Evolutionary conservation across 2,797 vertebrate species (phyloP).

Genomic region (Brachyalestes nurse): DNA sequence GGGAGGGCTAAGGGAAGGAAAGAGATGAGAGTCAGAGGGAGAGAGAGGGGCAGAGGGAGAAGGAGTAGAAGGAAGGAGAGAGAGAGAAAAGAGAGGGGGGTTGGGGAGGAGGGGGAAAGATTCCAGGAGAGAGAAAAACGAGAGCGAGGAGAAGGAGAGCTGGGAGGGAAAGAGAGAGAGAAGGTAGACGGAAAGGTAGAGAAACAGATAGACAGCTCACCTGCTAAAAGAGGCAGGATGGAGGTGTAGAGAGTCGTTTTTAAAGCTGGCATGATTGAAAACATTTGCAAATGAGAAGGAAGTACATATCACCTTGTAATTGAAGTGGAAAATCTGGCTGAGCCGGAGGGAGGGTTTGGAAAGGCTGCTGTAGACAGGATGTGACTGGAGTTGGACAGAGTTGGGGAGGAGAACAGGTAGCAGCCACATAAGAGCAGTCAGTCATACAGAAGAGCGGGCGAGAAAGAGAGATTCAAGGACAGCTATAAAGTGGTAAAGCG

Average conservation of each 20-base stretch:
- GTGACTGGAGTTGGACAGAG: constrained; percentile 13
- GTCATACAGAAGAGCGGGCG: background rate
- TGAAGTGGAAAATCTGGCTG: constrained; percentile 40
- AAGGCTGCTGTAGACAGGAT: background rate
- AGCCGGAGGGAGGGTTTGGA: background rate
- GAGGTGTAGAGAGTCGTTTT: constrained; percentile 4
- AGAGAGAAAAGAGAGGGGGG: background rate
- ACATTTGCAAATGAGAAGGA: constrained; percentile 39
- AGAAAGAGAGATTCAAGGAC: constrained; percentile 58
- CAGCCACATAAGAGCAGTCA: constrained; percentile 27
- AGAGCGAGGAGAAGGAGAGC: background rate
- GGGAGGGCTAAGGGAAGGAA: background rate
- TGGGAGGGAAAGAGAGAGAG: background rate
- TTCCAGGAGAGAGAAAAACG: background rate
- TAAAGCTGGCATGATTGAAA: constrained; percentile 37
- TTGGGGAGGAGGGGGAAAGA: background rate
- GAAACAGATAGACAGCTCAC: constrained; percentile 23
- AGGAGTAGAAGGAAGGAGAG: too few relatives aligned
- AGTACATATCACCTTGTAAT: constrained; percentile 20
- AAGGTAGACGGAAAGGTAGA: background rate
- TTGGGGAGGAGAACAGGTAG: constrained; percentile 18
- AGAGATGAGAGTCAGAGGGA: background rate
- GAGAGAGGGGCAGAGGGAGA: too few relatives aligned
- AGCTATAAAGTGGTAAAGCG: constrained; percentile 54
- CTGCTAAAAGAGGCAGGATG: constrained; percentile 21